Evolutionary conservation across 2,113 vertebrate genomes (phyloP).

Genomic region (Entosphenus tridentatus): DNA sequence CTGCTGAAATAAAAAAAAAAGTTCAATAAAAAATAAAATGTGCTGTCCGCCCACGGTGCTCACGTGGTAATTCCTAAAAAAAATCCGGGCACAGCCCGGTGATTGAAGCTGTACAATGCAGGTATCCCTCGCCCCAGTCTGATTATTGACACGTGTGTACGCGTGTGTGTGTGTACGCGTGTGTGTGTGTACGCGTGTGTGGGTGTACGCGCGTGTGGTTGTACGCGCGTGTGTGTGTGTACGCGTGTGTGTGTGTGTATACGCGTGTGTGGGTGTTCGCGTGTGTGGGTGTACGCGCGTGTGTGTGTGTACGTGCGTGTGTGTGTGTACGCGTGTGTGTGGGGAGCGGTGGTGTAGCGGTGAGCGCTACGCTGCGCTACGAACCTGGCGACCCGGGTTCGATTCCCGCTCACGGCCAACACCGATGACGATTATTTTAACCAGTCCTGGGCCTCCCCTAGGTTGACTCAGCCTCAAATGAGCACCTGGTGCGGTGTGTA

Average conservation of each 20-base stretch:
- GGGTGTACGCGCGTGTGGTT: no score
- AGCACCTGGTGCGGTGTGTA: no score
- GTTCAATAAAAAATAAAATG: no score
- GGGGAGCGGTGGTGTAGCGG: not conserved
- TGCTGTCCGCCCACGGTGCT: no score
- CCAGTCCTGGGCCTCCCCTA: no score
- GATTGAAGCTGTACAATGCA: constrained; percentile 15
- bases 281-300: not conserved
- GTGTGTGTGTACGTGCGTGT: no score
- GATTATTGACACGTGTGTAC: not conserved
- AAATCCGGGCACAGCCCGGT: constrained; percentile 23
- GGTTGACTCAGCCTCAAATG: no score
- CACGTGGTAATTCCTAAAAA: not conserved
- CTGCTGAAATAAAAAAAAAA: no score
- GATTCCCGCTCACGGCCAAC: no score
- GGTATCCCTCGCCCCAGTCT: not conserved
- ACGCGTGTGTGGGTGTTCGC: constrained; percentile 5
- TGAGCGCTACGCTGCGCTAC: not conserved
- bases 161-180: constrained; percentile 2
- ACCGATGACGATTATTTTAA: no score
- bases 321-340: constrained; percentile 5
- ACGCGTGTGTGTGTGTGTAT: constrained; percentile 4
- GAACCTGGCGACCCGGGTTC: no score
- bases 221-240: constrained; percentile 3
- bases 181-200: constrained; percentile 4